Percentiles rank a stretch among this genome's conserved stretches.
These are phyloP conservation scores for Chrysocyon brachyurus DNA, from an alignment of 2,797 vertebrate species.

Conservation along the genomic window DNA sequence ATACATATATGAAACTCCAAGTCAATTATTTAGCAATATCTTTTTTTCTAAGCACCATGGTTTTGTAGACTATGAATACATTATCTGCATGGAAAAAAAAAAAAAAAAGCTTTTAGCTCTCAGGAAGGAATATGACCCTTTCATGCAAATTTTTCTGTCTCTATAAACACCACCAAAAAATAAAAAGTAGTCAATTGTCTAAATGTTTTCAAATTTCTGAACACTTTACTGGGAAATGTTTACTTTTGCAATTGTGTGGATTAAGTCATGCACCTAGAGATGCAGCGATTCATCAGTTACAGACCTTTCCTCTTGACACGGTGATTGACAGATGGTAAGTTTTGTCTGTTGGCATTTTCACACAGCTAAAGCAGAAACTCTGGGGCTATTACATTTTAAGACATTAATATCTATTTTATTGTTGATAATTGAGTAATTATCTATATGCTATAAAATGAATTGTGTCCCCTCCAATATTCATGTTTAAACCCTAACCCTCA, in stretches of 20 bases:
- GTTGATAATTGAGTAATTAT: neutral
- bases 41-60: neutral
- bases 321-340: neutral
- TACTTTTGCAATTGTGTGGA: conserved; percentile 19
- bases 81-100: neutral
- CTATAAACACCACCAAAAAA: neutral
- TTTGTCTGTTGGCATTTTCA: neutral
- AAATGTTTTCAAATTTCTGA: conserved; percentile 15
- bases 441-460: neutral
- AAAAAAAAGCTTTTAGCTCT: neutral
- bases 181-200: neutral
- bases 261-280: neutral
- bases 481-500: neutral
- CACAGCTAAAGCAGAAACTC: neutral
- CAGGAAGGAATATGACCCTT: neutral
- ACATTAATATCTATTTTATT: neutral
- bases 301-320: neutral
- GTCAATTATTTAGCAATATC: neutral
- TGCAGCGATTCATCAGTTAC: neutral
- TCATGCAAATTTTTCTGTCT: neutral
- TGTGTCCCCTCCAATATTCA: neutral
- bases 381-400: neutral
- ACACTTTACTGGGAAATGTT: neutral
- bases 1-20: neutral
- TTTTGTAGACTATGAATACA: conserved; percentile 30